Percentiles rank a stretch among this genome's conserved stretches.
Evolutionary conservation across 64 coral and sea anemone genomes (phyloP).

Genomic region (Pachyseris speciosa): DNA sequence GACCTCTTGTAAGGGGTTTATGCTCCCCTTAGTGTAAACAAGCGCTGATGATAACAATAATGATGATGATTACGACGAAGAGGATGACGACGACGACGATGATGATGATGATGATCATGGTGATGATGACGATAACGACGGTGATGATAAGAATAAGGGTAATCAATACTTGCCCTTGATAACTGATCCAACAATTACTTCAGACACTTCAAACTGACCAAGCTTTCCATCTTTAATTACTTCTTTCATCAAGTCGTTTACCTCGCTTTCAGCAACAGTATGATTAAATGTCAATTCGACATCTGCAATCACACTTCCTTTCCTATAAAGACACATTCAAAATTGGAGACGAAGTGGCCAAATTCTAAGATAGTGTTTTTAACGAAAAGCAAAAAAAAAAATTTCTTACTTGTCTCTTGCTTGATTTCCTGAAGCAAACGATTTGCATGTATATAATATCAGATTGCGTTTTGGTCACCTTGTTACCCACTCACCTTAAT

Average conservation of each 20-base stretch:
- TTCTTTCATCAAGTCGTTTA: not conserved
- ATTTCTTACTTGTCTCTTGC: too few relatives aligned
- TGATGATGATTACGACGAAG: too few relatives aligned
- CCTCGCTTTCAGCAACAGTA: not conserved
- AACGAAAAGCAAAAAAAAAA: too few relatives aligned
- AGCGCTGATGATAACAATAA: too few relatives aligned
- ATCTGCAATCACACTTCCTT: constrained; percentile 29
- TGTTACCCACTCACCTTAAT: not conserved
- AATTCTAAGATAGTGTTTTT: too few relatives aligned
- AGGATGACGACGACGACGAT: too few relatives aligned
- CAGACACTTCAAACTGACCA: not conserved
- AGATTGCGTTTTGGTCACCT: too few relatives aligned
- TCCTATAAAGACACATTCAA: not conserved
- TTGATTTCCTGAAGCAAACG: too few relatives aligned
- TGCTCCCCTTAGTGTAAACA: too few relatives aligned
- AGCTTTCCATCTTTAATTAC: not conserved
- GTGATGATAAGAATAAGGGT: not conserved
- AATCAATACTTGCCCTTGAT: not conserved
- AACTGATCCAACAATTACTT: not conserved
- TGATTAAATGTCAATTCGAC: not conserved
- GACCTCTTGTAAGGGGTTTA: too few relatives aligned
- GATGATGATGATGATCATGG: too few relatives aligned
- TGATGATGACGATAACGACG: not conserved
- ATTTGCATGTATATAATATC: too few relatives aligned
- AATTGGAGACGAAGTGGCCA: not conserved